Percentiles rank a stretch among this genome's conserved stretches.
These are phyloP conservation scores for Neomonachus schauinslandi DNA, from an alignment of 2,113 vertebrate genomes.

Conservation along the genomic window DNA sequence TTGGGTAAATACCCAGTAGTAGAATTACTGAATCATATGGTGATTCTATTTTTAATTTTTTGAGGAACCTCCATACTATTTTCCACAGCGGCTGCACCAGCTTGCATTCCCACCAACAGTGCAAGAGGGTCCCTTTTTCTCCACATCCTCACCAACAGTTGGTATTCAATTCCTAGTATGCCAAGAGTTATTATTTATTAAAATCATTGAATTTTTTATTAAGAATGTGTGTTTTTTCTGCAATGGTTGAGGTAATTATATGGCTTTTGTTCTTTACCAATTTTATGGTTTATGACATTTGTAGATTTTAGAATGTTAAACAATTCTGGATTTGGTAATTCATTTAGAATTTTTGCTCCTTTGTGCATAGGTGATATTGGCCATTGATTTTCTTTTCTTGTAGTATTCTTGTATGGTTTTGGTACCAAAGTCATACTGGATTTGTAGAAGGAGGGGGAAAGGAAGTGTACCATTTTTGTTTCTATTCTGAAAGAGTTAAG, in stretches of 20 bases:
- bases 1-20: not conserved
- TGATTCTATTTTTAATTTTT: not conserved
- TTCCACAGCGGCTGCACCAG: not conserved
- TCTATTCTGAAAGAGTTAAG: not conserved
- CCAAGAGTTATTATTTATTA: not conserved
- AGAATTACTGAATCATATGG: not conserved
- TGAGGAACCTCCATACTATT: not conserved
- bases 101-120: not conserved
- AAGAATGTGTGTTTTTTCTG: not conserved
- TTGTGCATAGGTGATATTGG: not conserved
- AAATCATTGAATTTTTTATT: conserved; percentile 1
- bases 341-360: not conserved
- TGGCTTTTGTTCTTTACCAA: not conserved
- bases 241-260: not conserved
- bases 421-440: not conserved
- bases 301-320: not conserved
- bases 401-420: not conserved
- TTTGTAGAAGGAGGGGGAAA: not conserved
- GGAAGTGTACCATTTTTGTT: not conserved
- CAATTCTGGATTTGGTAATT: not conserved
- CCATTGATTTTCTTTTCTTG: not conserved
- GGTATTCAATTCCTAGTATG: not conserved
- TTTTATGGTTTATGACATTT: not conserved
- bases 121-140: not conserved
- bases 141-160: not conserved